Conservation (phyloP, 2,113 vertebrate species). For the Chaetorhynchus papuensis region DNA sequence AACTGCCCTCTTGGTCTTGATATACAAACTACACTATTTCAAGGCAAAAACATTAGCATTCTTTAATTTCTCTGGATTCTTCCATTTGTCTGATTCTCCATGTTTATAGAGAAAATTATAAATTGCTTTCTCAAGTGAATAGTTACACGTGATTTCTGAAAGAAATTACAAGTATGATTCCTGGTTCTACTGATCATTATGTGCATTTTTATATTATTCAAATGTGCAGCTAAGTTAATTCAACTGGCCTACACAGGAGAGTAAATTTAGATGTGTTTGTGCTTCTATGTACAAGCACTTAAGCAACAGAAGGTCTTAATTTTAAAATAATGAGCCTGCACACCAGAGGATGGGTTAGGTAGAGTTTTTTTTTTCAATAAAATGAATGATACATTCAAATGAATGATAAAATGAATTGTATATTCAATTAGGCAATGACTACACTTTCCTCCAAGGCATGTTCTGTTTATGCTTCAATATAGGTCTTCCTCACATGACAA, state of each 20-base stretch:
- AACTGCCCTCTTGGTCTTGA: neutral
- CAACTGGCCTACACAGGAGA: neutral
- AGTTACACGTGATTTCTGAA: neutral
- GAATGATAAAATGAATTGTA: neutral
- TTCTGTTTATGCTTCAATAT: neutral
- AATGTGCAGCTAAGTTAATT: neutral
- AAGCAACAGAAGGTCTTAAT: neutral
- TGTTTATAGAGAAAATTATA: neutral
- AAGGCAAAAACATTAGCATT: neutral
- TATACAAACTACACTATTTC: neutral
- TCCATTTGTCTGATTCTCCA: neutral
- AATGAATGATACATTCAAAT: neutral
- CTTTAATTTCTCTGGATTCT: neutral
- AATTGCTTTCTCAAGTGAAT: neutral
- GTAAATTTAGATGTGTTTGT: constrained; percentile 6
- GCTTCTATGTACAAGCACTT: neutral
- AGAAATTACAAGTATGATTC: neutral
- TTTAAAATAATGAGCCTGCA: neutral
- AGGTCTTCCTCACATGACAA: neutral
- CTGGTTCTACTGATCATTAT: neutral
- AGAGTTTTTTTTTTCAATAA: neutral
- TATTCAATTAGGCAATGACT: neutral
- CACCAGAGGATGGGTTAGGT: neutral
- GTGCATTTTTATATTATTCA: neutral
- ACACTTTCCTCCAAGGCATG: neutral